Evolutionary conservation across 2,797 vertebrate species (phyloP), one percentile per base, ranked within the genome.

Genomic region (Trachurus trachurus): DNA sequence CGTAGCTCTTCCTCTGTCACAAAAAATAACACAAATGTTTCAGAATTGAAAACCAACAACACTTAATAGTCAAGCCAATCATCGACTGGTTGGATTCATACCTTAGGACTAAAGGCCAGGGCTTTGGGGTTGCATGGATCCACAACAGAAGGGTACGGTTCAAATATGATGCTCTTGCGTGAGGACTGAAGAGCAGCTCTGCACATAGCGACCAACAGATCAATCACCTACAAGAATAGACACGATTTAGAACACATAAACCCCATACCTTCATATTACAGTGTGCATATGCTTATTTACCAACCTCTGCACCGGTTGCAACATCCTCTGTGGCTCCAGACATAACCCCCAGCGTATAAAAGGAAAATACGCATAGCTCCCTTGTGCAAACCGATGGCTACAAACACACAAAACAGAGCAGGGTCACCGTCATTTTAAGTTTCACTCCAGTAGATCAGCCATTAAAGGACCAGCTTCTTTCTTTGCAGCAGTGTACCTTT

Each of bases 351-450:
- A 98, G 69, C 0, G 96, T 97, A 82, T 97, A 95, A 88, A 97
- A 98, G 80, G 97, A 98, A 93, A 98, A 98, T 80, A 98, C 97
- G 0, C 98, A 99, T 9, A 99, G 96, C 75, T 99, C 98, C 64
- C 97, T 95, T 42, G 96, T 97, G 91, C 98, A 99, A 80, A 99
- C 98, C 0, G 98, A 97, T 0, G 98, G 97, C 98, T 99, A 76
- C 1, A 54, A 62, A 84, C 53, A 80, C 57, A 82, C 22, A 87
- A 22, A 76, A 8, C 16, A 76, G 21, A 80, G 57, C 1, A 21
- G 16, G 31, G 16, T 57, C 2, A 70, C 13, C 3, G 42, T 12
- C n/a, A 12, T 60, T 63, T 31, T 58, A 17, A 19, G 15, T 60
- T 64, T 66, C 16, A 6, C n/a, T 37, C 26, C 26, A 67, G 40